Conservation (phyloP, 2,888 invertebrate species). For the Tipula vernalis region DNA sequence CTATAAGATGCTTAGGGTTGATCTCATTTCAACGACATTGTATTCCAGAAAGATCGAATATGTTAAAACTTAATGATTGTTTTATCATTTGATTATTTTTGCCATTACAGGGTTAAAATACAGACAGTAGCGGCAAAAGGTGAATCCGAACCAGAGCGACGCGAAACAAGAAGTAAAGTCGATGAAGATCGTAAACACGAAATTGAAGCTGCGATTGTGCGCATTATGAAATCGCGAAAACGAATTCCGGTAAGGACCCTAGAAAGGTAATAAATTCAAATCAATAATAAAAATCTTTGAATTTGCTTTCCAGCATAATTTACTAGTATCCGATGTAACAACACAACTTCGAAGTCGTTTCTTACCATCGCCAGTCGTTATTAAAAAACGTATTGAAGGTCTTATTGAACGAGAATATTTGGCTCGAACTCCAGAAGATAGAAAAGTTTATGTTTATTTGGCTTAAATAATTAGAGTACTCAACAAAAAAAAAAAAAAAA, state of each 20-base stretch:
- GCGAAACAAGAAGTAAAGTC: constrained; percentile 94
- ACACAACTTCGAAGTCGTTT: constrained; percentile 94
- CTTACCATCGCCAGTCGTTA: constrained; percentile 93
- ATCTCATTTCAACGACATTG: too few species aligned
- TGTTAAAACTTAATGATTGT: too few species aligned
- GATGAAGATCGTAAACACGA: constrained; percentile 99
- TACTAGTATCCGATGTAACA: constrained; percentile 92
- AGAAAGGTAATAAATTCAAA: not conserved
- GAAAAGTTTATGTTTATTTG: constrained; percentile 92
- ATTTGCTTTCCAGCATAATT: constrained; percentile 60
- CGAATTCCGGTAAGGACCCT: constrained; percentile 60
- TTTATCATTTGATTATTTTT: not conserved
- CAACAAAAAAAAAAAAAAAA: not conserved
- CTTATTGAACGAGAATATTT: constrained; percentile 98
- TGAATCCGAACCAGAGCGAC: constrained; percentile 97
- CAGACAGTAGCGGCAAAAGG: constrained; percentile 91
- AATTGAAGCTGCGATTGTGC: constrained; percentile 96
- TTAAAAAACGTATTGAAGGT: constrained; percentile 98
- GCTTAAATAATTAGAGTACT: constrained; percentile 45
- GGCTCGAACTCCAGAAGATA: constrained; percentile 92
- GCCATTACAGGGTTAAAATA: constrained; percentile 62
- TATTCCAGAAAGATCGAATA: too few species aligned
- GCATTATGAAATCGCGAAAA: constrained; percentile 96
- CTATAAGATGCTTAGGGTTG: too few species aligned
- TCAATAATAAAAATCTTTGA: not conserved